Percentiles rank a stretch among this genome's conserved stretches.
Evolutionary conservation across 2,113 vertebrate genomes (phyloP).

Genomic region (Chloroceryle aenea): DNA sequence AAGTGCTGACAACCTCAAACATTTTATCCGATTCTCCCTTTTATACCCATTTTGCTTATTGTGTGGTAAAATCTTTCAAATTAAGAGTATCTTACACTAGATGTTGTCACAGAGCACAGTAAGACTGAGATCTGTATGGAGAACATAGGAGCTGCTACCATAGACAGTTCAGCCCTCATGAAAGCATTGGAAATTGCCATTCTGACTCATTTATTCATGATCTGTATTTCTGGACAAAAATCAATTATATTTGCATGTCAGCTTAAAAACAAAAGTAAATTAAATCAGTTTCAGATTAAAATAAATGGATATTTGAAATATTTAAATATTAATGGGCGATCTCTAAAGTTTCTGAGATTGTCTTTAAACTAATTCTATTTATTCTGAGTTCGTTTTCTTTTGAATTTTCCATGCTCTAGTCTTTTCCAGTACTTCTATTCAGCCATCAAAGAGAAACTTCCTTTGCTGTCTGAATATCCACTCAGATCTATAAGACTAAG

Average conservation of each 20-base stretch:
- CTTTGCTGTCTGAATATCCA: not conserved
- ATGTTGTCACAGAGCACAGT: not conserved
- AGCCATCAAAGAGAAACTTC: not conserved
- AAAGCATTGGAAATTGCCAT: not conserved
- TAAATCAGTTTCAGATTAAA: not conserved
- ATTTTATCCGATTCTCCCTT: not conserved
- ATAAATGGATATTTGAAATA: not conserved
- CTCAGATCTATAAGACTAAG: fast-evolving
- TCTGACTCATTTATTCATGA: not conserved
- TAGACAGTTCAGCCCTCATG: not conserved
- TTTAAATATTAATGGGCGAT: not conserved
- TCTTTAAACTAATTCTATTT: not conserved
- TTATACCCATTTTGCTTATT: not conserved
- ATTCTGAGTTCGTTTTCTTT: not conserved
- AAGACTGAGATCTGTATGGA: not conserved
- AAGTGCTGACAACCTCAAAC: not conserved
- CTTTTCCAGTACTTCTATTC: not conserved
- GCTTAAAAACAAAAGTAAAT: not conserved
- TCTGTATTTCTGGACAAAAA: not conserved
- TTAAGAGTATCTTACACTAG: not conserved
- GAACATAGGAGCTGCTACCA: not conserved
- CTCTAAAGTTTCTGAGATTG: not conserved
- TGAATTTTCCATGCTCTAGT: not conserved
- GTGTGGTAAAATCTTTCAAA: not conserved
- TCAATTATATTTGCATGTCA: not conserved